Evolutionary conservation across 2,113 vertebrate genomes (phyloP), one percentile per base, ranked within the genome.

Genomic region (Trinectes maculatus): DNA sequence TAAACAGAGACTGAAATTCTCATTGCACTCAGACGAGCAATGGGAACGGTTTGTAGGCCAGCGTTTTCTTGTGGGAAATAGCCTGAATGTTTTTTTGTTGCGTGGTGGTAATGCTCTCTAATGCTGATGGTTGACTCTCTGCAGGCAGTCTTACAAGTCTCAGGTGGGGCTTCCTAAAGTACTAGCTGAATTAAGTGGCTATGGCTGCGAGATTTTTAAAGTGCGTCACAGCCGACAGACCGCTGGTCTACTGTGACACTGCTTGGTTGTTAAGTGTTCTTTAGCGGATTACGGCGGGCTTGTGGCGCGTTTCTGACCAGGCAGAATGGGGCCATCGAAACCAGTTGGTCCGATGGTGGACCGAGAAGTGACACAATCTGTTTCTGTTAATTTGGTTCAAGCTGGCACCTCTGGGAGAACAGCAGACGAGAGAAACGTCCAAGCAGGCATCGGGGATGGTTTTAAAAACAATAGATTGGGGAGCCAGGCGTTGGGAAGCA

Each of bases 151-250:
- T 31, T 44, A 39, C 75, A 85, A 91, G 87, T 91, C 90, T 92
- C 91, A 89, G 87, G 88, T 91, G 86, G 90, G 87, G 67, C 82
- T 68, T 90, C 84, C 85, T 62, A 71, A 71, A 88, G 87, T 83
- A 85, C 88, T 83, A 77, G 88, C 84, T 86, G 91, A 90, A 93
- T 92, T 91, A 91, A 93, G 87, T 92, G 91, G 75, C 79, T 88
- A 59, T 84, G 77, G 82, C 73, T 77, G 68, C 26, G 16, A 86
- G 88, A 83, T 86, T 87, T 83, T 88, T 72, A 70, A 82, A 89
- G 85, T 85, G 85, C 51, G 64, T 79, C 78, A 74, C 72, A 72
- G 76, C 44, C 8, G 43, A 74, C 66, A 69, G 79, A 12, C 67
- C 12, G 60, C 74, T 44, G 71, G 71, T 84, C 71, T 84, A 77